Base-by-base conservation (phyloP, 2,888 invertebrate genomes). In the Anthoptus insignis region DNA sequence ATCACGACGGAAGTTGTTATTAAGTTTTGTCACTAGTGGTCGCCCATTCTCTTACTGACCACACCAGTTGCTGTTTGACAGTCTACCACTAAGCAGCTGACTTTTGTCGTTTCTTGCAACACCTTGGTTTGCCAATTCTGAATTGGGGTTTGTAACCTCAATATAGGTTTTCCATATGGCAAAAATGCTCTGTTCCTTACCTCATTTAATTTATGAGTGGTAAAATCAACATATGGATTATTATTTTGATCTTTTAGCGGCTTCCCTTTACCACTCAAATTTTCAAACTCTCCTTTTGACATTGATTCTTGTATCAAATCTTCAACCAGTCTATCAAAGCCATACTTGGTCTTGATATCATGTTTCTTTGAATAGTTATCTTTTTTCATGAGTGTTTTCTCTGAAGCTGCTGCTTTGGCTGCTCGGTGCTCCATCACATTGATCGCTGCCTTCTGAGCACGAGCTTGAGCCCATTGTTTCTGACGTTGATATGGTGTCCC, bases 221-320 rank as follows among this genome's bases (percentile, higher is more conserved):
- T 96, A 80, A 96, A 97, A 88, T 99, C 98, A 8, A 98, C 95
- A 85, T 97, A 97, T 0, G 98, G 98, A 91, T 97, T 98, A 74
- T 93, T 94, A 70, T 95, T 95, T 69, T 95, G 94, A 56, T 94
- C 87, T 50, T 94, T 91, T 64, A 98, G 87, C 0, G 98, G 98
- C 82, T 98, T 98, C 11, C 98, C 98, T 71, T 93, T 94, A 0
- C 98, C 98, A 27, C 95, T 93, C 4, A 99, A 88, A 85, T 98
- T 97, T 73, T 96, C 96, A 86, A 98, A 99, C 78, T 98, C 97
- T 0, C 98, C 98, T 83, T 96, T 96, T 0, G 96, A 96, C 95
- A 99, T 98, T 0, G 98, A 96, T 81, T 98, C 98, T 77, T 97
- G 97, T 71, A 99, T 98, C 67, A 98, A 92, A 93, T 98, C 98